phyloP scores from a whole-genome alignment of 2,797 vertebrate genomes.

The Muscicapa striata region DNA sequence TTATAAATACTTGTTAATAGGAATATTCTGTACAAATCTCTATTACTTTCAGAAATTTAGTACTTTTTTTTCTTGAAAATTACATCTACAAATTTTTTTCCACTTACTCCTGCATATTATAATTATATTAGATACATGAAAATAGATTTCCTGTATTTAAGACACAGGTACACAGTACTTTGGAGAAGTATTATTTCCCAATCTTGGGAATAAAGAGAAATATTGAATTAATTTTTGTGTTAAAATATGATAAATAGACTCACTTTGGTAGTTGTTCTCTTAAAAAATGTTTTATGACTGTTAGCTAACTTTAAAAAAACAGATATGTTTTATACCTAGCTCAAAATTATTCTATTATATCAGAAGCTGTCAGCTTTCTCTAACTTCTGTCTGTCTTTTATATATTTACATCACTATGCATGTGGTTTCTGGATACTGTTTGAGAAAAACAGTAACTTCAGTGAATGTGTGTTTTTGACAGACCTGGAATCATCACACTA shows the following conservation, averaged over 20 bases:
- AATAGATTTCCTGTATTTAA: neutral
- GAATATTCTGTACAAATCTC: neutral
- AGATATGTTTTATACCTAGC: neutral
- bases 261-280: neutral
- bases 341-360: neutral
- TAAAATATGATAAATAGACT: neutral
- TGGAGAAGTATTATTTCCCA: neutral
- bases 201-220: neutral
- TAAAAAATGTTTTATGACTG: neutral
- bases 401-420: neutral
- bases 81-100: neutral
- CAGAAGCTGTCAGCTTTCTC: neutral
- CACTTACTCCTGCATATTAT: neutral
- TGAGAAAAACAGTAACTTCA: neutral
- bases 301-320: neutral
- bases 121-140: neutral
- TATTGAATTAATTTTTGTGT: neutral
- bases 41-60: neutral
- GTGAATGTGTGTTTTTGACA: slow-evolving; percentile 68
- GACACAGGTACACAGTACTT: neutral
- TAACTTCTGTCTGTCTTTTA: neutral
- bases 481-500: slow-evolving; percentile 94
- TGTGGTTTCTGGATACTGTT: neutral
- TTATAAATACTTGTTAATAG: neutral
- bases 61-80: neutral